A percentile compares a stretch with the other conserved stretches of the same genome.
Evolutionary conservation across 1,140 invertebrate genomes (phyloP).

Genomic region (Drosophila guanche): DNA sequence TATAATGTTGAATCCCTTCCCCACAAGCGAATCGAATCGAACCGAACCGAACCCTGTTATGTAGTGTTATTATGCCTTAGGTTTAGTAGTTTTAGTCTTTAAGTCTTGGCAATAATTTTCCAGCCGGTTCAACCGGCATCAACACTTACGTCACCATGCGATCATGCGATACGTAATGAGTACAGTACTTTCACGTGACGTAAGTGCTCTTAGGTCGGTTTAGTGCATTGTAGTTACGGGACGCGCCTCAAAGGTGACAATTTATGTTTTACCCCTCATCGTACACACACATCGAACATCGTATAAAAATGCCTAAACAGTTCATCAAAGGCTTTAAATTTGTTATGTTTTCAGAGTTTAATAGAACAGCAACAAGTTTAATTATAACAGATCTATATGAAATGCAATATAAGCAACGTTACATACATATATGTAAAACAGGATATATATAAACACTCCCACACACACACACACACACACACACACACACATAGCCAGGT

Average conservation of each 20-base stretch:
- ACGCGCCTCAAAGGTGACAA: slow-evolving; percentile 57
- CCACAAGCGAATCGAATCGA: neutral
- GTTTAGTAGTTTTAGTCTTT: slow-evolving; percentile 62
- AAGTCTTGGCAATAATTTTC: slow-evolving; percentile 70
- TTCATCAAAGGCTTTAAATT: slow-evolving; percentile 73
- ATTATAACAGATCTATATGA: slow-evolving; percentile 56
- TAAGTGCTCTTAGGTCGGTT: slow-evolving; percentile 51
- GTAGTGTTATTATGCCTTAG: slow-evolving; percentile 77
- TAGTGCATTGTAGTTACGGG: slow-evolving; percentile 42
- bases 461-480: slow-evolving; percentile 27
- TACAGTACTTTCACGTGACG: slow-evolving; percentile 13
- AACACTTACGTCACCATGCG: slow-evolving; percentile 22
- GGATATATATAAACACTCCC: slow-evolving; percentile 39
- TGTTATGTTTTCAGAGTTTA: slow-evolving; percentile 84
- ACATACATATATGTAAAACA: slow-evolving; percentile 29
- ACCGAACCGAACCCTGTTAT: slow-evolving; percentile 62
- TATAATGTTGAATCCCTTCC: slow-evolving; percentile 33
- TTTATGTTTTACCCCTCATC: slow-evolving; percentile 47
- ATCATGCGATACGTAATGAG: slow-evolving; percentile 17
- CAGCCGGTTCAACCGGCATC: slow-evolving; percentile 71
- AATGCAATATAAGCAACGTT: slow-evolving; percentile 50
- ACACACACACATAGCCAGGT: slow-evolving; percentile 40
- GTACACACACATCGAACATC: slow-evolving; percentile 13
- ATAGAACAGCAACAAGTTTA: slow-evolving; percentile 53
- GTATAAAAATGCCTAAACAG: slow-evolving; percentile 14